These are phyloP conservation scores for Drosophila flavopinicola DNA, from an alignment of 2,888 invertebrate species.

Conservation along the genomic window DNA sequence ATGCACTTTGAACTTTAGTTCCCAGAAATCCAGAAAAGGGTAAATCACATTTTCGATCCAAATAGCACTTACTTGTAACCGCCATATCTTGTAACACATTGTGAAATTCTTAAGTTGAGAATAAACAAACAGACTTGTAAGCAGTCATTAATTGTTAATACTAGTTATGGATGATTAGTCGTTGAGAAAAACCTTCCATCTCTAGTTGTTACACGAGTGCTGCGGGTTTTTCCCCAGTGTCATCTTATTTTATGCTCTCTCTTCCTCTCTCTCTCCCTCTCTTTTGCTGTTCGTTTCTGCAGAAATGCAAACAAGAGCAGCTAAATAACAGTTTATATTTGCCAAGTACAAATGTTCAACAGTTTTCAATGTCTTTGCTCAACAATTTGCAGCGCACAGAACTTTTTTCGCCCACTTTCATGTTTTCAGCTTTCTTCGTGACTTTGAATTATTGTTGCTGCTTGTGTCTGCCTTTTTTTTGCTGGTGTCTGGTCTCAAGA, in stretches of 20 bases:
- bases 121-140: conserved; percentile 5
- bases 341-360: conserved; percentile 66
- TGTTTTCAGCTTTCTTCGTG: conserved; percentile 37
- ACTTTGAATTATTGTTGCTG: conserved; percentile 38
- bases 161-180: conserved; percentile 15
- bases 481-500: conserved; percentile 12
- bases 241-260: too few species aligned
- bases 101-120: conserved; percentile 14
- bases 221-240: conserved; percentile 39
- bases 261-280: conserved; percentile 6
- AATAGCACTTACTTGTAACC: conserved; percentile 5
- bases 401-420: too few species aligned
- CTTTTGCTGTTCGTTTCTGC: conserved; percentile 23
- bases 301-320: conserved; percentile 34
- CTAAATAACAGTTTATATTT: conserved; percentile 34
- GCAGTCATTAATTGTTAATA: conserved; percentile 7
- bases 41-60: conserved; percentile 5
- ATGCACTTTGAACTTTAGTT: conserved; percentile 4
- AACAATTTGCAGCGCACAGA: conserved; percentile 62
- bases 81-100: background rate
- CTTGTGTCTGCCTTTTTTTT: conserved; percentile 1
- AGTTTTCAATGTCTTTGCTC: conserved; percentile 68
- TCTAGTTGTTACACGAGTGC: conserved; percentile 1
- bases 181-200: conserved; percentile 16
- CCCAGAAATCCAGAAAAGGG: background rate